Conservation (phyloP, 2,888 invertebrate species). For the Antitype chi region DNA sequence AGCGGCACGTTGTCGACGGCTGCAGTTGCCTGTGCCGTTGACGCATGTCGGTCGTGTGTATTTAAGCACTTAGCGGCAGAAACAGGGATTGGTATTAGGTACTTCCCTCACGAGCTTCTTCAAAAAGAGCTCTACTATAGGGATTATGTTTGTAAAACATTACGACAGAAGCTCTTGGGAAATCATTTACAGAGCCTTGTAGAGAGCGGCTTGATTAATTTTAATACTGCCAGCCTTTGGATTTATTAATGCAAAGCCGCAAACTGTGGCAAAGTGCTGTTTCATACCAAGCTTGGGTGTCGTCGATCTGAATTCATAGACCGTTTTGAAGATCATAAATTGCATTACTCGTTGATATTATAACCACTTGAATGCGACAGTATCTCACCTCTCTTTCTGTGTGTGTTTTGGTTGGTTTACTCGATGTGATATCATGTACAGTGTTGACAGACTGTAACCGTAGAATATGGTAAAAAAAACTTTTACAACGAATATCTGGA, state of each 20-base stretch:
- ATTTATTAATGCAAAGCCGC: not conserved
- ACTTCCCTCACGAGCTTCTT: not conserved
- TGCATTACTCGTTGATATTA: constrained; percentile 12
- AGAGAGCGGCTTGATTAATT: constrained; percentile 11
- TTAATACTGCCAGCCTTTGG: constrained; percentile 4
- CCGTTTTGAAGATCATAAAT: constrained; percentile 9
- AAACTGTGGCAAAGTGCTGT: not conserved
- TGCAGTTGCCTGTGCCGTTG: no score
- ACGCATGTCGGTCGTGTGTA: no score
- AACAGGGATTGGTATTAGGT: not conserved
- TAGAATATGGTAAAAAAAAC: not conserved
- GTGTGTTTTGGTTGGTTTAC: not conserved
- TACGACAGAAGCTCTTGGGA: constrained; percentile 25
- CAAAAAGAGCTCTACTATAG: not conserved
- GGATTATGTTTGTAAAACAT: constrained; percentile 8
- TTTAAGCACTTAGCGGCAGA: not conserved
- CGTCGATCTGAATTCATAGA: not conserved
- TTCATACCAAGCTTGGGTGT: constrained; percentile 15
- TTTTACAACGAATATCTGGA: not conserved
- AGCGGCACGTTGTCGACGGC: no score
- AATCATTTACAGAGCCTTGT: constrained; percentile 23
- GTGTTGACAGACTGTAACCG: not conserved
- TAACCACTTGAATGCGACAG: not conserved
- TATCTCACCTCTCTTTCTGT: not conserved
- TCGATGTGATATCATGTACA: not conserved